phyloP scores from a whole-genome alignment of 2,888 invertebrate species.

The Dicycla oo region DNA sequence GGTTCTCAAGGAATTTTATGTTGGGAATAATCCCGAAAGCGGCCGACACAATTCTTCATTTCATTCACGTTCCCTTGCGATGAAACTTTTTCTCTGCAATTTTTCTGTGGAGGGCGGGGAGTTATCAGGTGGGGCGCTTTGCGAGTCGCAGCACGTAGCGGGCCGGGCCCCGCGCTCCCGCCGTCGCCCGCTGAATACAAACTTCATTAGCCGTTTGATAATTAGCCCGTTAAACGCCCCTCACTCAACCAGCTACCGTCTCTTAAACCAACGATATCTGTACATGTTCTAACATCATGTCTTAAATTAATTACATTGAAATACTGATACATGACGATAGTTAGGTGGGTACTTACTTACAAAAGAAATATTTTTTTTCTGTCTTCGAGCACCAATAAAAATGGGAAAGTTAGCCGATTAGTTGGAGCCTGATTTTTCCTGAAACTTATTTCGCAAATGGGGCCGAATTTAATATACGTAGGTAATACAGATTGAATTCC shows the following conservation, averaged over 20 bases:
- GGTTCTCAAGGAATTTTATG: constrained; percentile 85
- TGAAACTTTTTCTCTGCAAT: constrained; percentile 91
- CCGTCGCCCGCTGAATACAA: constrained; percentile 89
- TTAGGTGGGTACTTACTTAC: neutral
- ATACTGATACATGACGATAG: neutral
- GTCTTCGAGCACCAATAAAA: neutral
- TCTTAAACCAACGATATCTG: constrained; percentile 76
- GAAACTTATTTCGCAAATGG: constrained; percentile 5
- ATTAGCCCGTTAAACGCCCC: constrained; percentile 90
- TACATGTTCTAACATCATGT: constrained; percentile 44
- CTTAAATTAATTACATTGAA: constrained; percentile 30
- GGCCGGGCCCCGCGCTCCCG: constrained; percentile 79
- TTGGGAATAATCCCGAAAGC: constrained; percentile 89
- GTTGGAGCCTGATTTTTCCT: constrained; percentile 11
- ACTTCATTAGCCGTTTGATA: constrained; percentile 91
- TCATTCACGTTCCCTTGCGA: constrained; percentile 90
- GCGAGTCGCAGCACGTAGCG: constrained; percentile 88
- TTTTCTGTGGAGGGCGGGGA: constrained; percentile 89
- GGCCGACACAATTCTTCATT: constrained; percentile 89
- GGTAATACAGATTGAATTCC: neutral
- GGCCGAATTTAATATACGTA: constrained; percentile 15
- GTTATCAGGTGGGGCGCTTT: constrained; percentile 89
- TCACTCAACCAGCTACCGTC: constrained; percentile 83
- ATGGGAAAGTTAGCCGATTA: constrained; percentile 8
- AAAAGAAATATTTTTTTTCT: neutral